These are phyloP conservation scores for Arenaria interpres DNA, from an alignment of 2,113 vertebrate species.

Conservation along the genomic window DNA sequence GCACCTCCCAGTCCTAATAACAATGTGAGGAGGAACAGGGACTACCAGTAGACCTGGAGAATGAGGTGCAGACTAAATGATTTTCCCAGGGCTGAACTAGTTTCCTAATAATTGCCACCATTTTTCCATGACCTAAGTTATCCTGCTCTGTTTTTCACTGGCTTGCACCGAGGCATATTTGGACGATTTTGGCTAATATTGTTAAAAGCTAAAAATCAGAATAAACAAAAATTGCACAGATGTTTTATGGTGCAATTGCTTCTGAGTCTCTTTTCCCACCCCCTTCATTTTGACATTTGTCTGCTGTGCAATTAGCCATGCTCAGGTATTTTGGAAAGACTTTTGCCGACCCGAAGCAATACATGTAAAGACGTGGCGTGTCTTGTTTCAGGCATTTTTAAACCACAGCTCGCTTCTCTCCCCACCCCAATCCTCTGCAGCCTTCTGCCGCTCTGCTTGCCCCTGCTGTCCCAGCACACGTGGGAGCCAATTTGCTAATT, in stretches of 20 bases:
- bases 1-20: neutral
- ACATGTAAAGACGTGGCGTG: neutral
- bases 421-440: neutral
- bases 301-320: neutral
- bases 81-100: neutral
- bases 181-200: neutral
- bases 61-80: neutral
- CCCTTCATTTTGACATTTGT: neutral
- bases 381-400: neutral
- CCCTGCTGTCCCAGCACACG: neutral
- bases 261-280: neutral
- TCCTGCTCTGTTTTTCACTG: neutral
- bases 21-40: neutral
- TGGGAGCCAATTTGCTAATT: neutral
- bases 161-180: neutral
- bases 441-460: neutral
- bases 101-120: neutral
- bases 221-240: neutral
- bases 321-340: neutral
- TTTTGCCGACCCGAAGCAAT: neutral
- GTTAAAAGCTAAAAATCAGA: neutral
- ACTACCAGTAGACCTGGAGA: neutral
- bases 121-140: neutral
- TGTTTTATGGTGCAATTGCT: neutral
- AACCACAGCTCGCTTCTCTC: neutral